Conservation (phyloP, 2,888 invertebrate genomes). For the Nomada hirtipes region DNA sequence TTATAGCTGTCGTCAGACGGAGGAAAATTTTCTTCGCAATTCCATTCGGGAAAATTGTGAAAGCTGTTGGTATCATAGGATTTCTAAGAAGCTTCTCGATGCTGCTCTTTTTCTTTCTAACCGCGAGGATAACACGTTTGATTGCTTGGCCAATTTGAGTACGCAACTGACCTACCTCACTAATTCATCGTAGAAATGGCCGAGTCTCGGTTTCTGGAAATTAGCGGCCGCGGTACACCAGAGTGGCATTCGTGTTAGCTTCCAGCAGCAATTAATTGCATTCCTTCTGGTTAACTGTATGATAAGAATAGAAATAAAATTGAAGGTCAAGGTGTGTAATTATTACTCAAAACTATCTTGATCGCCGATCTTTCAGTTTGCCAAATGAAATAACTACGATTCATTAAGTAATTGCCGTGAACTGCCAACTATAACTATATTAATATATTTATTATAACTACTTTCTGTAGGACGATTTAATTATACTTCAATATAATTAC, state of each 20-base stretch:
- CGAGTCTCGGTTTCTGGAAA: conserved; percentile 26
- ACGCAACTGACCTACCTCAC: conserved; percentile 40
- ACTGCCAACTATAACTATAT: too few relatives aligned
- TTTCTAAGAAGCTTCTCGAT: conserved; percentile 21
- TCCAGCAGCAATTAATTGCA: conserved; percentile 36
- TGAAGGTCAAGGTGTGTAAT: neutral
- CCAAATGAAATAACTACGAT: too few relatives aligned
- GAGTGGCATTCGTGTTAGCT: conserved; percentile 25
- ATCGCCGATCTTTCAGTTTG: too few relatives aligned
- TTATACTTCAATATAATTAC: too few relatives aligned
- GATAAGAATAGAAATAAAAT: neutral
- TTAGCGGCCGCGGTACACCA: conserved; percentile 39
- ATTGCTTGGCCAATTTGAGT: neutral
- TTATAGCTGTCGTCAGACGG: too few relatives aligned
- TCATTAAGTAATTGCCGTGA: too few relatives aligned
- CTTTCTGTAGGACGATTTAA: too few relatives aligned
- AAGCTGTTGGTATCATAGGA: neutral
- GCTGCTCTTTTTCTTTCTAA: neutral
- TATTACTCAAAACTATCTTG: too few relatives aligned
- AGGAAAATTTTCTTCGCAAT: too few relatives aligned
- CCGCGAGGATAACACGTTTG: neutral
- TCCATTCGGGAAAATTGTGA: conserved; percentile 33
- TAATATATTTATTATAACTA: too few relatives aligned
- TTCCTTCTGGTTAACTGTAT: conserved; percentile 12
- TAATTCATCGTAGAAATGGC: conserved; percentile 38